A percentile compares a stretch with the other conserved stretches of the same genome.
phyloP scores from a whole-genome alignment of 2,113 vertebrate genomes.

The Ctenomys sociabilis region DNA sequence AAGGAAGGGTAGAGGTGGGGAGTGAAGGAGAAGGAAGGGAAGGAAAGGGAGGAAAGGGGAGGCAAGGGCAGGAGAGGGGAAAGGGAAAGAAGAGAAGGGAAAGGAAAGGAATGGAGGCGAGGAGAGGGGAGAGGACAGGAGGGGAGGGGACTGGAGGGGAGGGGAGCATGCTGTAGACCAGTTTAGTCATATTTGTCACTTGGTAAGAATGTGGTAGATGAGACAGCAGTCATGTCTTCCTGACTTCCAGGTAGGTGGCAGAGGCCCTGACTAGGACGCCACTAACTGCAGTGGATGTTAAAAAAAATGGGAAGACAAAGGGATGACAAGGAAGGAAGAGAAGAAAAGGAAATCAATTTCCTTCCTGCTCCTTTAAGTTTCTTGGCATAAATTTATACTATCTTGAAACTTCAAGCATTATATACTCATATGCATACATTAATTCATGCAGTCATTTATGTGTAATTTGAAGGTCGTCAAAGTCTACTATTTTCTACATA shows the following conservation, averaged over 20 bases:
- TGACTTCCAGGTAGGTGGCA: not conserved
- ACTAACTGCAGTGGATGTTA: not conserved
- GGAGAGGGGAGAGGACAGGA: too few relatives aligned
- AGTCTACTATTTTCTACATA: not conserved
- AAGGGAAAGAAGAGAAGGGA: too few relatives aligned
- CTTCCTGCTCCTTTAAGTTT: not conserved
- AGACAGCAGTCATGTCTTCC: not conserved
- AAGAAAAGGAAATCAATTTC: not conserved
- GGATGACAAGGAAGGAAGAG: not conserved
- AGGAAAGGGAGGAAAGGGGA: too few relatives aligned
- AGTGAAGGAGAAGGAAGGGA: not conserved
- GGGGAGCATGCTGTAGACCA: not conserved
- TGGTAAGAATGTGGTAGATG: not conserved
- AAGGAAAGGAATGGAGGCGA: too few relatives aligned
- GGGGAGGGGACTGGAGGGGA: not conserved
- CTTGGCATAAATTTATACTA: not conserved
- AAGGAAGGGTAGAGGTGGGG: rapidly evolving
- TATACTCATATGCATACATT: not conserved
- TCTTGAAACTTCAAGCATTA: not conserved
- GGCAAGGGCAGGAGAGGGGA: too few relatives aligned
- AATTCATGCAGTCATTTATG: not conserved
- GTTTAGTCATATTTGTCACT: not conserved
- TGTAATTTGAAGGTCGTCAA: not conserved
- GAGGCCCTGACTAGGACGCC: rapidly evolving
- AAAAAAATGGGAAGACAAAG: not conserved